Base-by-base conservation (phyloP, 2,113 vertebrate species). In the Gopherus evgoodei region DNA sequence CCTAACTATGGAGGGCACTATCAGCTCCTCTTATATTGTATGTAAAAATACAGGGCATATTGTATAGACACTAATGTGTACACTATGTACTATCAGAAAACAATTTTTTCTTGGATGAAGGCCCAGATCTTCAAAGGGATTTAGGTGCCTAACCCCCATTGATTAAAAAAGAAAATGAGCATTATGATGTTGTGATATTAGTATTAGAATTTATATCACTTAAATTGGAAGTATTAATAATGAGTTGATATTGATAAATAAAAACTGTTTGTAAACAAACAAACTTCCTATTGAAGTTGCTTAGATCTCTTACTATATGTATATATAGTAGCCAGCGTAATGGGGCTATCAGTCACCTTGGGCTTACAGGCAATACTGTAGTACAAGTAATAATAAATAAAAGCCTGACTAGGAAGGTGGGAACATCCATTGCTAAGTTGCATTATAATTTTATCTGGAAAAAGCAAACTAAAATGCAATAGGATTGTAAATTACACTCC, bases 131-230 rank as follows among this genome's bases (percentile, higher is more conserved):
- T 69, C 17, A 69, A 69, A 69, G 65, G 35, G 17, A 69, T 19
- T 69, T 69, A 69, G 17, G 19, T 21, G 35, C 35, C 35, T n/a
- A 16, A 69, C 35, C 38, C 16, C 35, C 65, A 22, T 59, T 11
- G 3, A 35, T 52, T 35, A 83, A 16, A n/a, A 84, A 5, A 14
- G 47, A 25, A n/a, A 81, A 25, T 0, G 22, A 25, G 1, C 1
- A 0, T 8, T 5, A 9, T 19, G 9, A 38, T 4, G 0, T 38
- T 52, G 22, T 6, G 27, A 87, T 47, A 1, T 12, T n/a, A 0
- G 4, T 1, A 0, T 5, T 87, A 69, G 65, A n/a, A 65, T 65
- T 65, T 65, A 17, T 44, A 1, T 13, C 31, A 16, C 35, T 6
- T 16, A 31, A 16, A 2, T 0, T 0, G 1, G 38, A 3, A 2